phyloP scores from a whole-genome alignment of 2,888 invertebrate species.

The Noctua janthe region DNA sequence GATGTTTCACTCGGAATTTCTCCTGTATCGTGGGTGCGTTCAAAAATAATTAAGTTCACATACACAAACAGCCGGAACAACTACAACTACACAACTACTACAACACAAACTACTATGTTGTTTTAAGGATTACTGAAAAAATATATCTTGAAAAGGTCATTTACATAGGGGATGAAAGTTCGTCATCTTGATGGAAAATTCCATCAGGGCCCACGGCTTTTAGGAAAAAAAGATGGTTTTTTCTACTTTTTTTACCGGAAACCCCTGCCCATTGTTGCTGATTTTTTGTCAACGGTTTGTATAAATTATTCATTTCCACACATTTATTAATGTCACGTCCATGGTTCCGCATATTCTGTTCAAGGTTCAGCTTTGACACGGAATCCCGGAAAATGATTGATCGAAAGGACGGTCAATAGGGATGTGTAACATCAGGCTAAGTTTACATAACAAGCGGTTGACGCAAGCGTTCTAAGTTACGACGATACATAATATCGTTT shows the following conservation, averaged over 20 bases:
- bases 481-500: conserved; percentile 8
- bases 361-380: conserved; percentile 25
- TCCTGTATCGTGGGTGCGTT: too few relatives aligned
- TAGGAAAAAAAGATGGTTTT: not conserved
- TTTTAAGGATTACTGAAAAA: not conserved
- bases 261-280: not conserved
- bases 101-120: not conserved
- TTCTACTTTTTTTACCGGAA: not conserved
- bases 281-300: not conserved
- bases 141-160: not conserved
- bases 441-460: conserved; percentile 28
- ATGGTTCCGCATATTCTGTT: conserved; percentile 9
- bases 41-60: too few relatives aligned
- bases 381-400: conserved; percentile 36
- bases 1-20: not conserved
- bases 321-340: conserved; percentile 37
- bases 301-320: conserved; percentile 31
- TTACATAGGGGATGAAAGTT: not conserved
- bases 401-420: conserved; percentile 52
- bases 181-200: not conserved
- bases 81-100: too few relatives aligned
- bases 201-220: not conserved
- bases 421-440: conserved; percentile 22
- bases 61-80: too few relatives aligned
- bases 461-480: not conserved